A percentile compares a stretch with the other conserved stretches of the same genome.
Evolutionary conservation across 1,140 invertebrate genomes (phyloP).

Genomic region (Aphelenchoides fujianensis): DNA sequence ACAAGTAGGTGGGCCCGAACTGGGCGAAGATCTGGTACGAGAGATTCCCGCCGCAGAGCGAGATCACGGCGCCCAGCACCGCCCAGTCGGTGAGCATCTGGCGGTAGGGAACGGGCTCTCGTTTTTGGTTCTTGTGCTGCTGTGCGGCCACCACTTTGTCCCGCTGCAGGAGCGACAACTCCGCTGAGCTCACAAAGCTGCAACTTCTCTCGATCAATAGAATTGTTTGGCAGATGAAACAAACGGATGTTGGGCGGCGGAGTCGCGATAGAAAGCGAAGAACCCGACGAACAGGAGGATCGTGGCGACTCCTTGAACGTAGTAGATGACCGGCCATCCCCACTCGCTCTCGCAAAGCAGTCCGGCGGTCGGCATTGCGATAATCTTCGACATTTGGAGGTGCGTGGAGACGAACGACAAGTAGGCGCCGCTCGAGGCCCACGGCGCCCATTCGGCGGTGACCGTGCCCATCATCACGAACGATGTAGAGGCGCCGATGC

Average conservation of each 20-base stretch:
- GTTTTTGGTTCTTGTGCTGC: slow-evolving; percentile 1
- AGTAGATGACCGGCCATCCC: slow-evolving; percentile 20
- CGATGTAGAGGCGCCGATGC: neutral
- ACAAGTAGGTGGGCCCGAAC: slow-evolving; percentile 55
- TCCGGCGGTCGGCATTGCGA: slow-evolving; percentile 23
- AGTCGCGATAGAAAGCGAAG: slow-evolving; percentile 26
- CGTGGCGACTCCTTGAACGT: slow-evolving; percentile 26
- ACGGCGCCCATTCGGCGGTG: slow-evolving; percentile 7
- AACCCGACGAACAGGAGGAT: slow-evolving; percentile 8
- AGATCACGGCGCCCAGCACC: neutral
- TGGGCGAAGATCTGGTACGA: slow-evolving; percentile 51
- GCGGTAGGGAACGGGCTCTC: neutral
- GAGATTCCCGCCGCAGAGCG: neutral
- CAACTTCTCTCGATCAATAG: no score
- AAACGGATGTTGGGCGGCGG: slow-evolving; percentile 11
- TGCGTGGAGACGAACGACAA: slow-evolving; percentile 17
- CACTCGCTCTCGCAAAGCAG: slow-evolving; percentile 8
- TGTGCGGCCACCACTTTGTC: neutral
- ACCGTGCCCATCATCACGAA: slow-evolving; percentile 9
- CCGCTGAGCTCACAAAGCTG: neutral
- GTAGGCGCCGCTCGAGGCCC: neutral
- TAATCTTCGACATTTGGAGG: slow-evolving; percentile 22
- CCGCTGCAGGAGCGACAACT: slow-evolving; percentile 10
- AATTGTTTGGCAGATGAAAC: no score
- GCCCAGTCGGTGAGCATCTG: slow-evolving; percentile 9